phyloP scores from a whole-genome alignment of 2,113 vertebrate species.

The Stigmatopora nigra region DNA sequence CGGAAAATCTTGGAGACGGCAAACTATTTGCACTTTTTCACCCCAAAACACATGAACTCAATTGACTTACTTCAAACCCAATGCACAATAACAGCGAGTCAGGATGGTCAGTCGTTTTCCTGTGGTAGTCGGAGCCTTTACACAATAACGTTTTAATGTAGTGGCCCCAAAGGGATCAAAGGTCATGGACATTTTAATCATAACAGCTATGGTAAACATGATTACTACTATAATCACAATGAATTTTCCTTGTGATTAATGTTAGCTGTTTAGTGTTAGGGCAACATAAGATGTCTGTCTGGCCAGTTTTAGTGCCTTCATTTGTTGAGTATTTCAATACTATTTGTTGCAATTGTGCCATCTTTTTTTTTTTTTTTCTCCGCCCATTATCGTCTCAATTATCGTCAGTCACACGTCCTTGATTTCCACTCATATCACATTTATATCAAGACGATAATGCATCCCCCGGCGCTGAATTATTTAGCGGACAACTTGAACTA shows the following conservation, averaged over 20 bases:
- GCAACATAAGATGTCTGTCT: not conserved
- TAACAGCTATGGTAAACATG: not conserved
- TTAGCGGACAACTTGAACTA: constrained; percentile 68
- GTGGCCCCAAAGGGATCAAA: too few relatives aligned
- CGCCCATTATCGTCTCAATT: constrained; percentile 73
- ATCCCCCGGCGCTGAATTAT: constrained; percentile 63
- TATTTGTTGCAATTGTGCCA: constrained; percentile 67
- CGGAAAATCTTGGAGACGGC: constrained; percentile 3
- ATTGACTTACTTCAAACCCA: too few relatives aligned
- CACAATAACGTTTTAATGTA: too few relatives aligned
- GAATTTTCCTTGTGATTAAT: not conserved
- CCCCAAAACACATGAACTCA: not conserved
- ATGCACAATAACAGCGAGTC: too few relatives aligned
- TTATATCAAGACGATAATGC: constrained; percentile 72
- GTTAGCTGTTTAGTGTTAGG: not conserved
- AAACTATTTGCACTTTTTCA: not conserved
- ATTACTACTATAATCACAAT: not conserved
- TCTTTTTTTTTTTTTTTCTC: constrained; percentile 43
- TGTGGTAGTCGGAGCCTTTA: too few relatives aligned
- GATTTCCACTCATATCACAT: constrained; percentile 68
- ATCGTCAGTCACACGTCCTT: constrained; percentile 65
- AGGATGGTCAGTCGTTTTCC: too few relatives aligned
- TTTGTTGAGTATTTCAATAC: constrained; percentile 69
- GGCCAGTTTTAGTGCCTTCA: constrained; percentile 64
- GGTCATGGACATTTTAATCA: too few relatives aligned